Conservation (phyloP, 2,113 vertebrate species). For the Struthidea cinerea region DNA sequence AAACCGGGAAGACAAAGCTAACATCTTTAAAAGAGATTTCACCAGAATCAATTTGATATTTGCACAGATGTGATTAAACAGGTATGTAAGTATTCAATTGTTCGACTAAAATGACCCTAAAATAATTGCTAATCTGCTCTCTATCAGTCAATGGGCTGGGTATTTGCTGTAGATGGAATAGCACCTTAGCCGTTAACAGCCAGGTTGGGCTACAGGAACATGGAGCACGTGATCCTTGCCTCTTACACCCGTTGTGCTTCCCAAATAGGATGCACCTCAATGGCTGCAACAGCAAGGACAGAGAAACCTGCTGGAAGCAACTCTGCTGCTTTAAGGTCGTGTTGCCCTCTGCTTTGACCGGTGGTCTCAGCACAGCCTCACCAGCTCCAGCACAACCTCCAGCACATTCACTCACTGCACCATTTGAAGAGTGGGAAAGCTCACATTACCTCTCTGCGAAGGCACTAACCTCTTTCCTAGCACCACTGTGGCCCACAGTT, state of each 20-base stretch:
- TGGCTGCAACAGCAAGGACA: neutral
- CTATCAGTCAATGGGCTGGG: neutral
- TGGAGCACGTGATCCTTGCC: fast-evolving
- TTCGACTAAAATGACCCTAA: neutral
- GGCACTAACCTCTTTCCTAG: neutral
- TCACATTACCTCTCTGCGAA: neutral
- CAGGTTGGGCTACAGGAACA: fast-evolving
- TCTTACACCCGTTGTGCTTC: neutral
- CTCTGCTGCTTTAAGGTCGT: neutral
- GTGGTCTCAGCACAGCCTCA: neutral
- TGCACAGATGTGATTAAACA: neutral
- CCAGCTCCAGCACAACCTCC: neutral
- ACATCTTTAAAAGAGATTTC: neutral
- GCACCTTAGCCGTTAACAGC: neutral
- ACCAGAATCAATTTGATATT: neutral
- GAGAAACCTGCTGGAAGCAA: neutral
- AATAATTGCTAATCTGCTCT: neutral
- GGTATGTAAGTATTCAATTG: neutral
- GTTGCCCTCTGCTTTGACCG: neutral
- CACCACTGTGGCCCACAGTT: neutral
- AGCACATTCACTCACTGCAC: neutral
- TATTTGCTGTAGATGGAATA: neutral
- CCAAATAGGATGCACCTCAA: neutral
- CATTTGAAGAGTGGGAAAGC: neutral
- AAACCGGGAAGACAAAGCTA: neutral